These are phyloP conservation scores for Troides helena DNA, from an alignment of 2,888 invertebrate genomes.

Conservation along the genomic window DNA sequence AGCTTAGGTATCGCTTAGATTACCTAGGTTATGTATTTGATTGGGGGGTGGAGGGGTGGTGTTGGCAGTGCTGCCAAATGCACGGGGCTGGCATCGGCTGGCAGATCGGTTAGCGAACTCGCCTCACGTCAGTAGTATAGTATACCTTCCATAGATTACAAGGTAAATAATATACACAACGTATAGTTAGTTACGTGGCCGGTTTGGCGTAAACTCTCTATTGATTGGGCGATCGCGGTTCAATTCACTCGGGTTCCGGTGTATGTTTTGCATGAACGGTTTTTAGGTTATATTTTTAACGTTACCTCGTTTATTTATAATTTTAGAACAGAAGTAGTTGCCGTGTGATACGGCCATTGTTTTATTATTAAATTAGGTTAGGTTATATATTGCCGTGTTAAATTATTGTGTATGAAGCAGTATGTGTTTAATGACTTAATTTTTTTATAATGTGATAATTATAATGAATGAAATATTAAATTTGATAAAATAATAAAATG, in stretches of 20 bases:
- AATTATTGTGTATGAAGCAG: background rate
- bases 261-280: background rate
- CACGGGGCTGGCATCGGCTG: conserved; percentile 40
- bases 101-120: conserved; percentile 52
- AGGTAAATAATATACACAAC: conserved; percentile 15
- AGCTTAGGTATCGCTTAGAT: conserved; percentile 37
- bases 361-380: conserved; percentile 17
- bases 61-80: conserved; percentile 53
- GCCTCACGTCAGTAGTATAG: conserved; percentile 37
- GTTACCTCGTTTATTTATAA: conserved; percentile 15
- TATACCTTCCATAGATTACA: conserved; percentile 19
- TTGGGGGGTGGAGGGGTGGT: conserved; percentile 40
- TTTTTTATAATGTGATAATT: background rate
- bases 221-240: conserved; percentile 3
- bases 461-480: too few species aligned
- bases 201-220: background rate
- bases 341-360: conserved; percentile 25
- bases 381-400: background rate
- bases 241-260: conserved; percentile 1
- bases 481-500: too few species aligned
- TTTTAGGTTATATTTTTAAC: conserved; percentile 27
- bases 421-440: background rate
- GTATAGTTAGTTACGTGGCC: conserved; percentile 7
- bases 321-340: conserved; percentile 10
- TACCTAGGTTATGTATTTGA: conserved; percentile 55